Evolutionary conservation across 2,113 vertebrate species (phyloP).

Genomic region (Sorex araneus): DNA sequence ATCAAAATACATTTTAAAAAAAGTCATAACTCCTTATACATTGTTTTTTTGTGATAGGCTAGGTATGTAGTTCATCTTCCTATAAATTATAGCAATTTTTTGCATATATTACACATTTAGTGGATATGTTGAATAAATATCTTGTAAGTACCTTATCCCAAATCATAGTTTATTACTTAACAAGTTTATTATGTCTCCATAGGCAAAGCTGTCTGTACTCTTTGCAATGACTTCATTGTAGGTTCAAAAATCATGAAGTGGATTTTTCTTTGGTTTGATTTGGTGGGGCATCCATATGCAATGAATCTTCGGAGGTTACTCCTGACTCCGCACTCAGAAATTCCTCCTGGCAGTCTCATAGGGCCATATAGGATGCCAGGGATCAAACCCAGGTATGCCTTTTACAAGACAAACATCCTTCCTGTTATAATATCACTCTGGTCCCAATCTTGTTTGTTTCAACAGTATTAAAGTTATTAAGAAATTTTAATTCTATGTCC

Average conservation of each 20-base stretch:
- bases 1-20: background rate
- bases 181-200: constrained; percentile 1
- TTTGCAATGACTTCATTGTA: constrained; percentile 37
- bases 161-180: constrained; percentile 44
- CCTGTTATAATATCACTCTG: no score
- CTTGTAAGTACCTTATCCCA: background rate
- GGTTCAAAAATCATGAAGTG: constrained; percentile 6
- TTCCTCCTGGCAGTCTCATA: no score
- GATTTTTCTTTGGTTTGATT: no score
- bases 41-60: background rate
- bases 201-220: background rate
- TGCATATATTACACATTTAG: background rate
- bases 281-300: no score
- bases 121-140: constrained; percentile 25
- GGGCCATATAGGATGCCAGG: no score
- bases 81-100: background rate
- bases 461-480: constrained; percentile 48
- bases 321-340: no score
- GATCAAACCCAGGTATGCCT: no score
- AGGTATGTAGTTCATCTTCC: background rate
- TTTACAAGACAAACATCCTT: no score
- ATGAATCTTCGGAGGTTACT: no score
- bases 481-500: background rate
- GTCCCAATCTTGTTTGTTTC: background rate
- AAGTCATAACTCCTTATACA: background rate